Conservation (phyloP, 1,140 invertebrate genomes). For the Drosophila eugracilis region DNA sequence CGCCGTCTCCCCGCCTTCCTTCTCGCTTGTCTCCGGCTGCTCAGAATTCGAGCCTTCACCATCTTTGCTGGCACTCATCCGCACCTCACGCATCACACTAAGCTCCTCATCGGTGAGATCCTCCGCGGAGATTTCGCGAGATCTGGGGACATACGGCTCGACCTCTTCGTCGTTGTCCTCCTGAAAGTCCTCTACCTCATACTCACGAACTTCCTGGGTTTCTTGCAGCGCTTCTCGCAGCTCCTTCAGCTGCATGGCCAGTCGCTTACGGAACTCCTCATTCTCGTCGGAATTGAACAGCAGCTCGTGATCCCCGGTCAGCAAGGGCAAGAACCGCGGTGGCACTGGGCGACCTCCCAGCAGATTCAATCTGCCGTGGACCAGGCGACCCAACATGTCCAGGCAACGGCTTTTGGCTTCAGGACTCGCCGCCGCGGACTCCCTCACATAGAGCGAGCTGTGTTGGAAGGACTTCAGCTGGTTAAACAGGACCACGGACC, state of each 20-base stretch:
- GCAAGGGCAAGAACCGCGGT: background rate
- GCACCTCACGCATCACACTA: background rate
- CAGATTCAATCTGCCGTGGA: background rate
- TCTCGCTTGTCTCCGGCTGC: background rate
- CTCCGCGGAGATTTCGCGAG: background rate
- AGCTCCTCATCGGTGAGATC: slow-evolving; percentile 11
- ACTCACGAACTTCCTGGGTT: background rate
- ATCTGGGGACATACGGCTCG: background rate
- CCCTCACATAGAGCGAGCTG: background rate
- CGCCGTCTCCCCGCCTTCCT: background rate
- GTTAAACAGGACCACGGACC: background rate
- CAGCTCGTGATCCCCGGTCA: background rate
- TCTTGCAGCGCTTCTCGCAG: slow-evolving; percentile 6
- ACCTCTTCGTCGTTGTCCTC: slow-evolving; percentile 1
- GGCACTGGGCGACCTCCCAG: slow-evolving; percentile 2
- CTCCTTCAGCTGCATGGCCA: slow-evolving; percentile 18
- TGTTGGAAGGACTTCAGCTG: background rate
- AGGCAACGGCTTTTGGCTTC: background rate
- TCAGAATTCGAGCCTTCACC: background rate
- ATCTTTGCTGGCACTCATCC: slow-evolving; percentile 3
- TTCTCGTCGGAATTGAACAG: slow-evolving; percentile 5
- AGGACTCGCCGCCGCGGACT: background rate
- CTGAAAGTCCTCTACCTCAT: background rate
- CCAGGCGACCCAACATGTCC: slow-evolving; percentile 1
- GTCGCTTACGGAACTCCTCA: slow-evolving; percentile 10